Evolutionary conservation across 2,797 vertebrate genomes (phyloP).

Genomic region (Pelochelys cantorii): DNA sequence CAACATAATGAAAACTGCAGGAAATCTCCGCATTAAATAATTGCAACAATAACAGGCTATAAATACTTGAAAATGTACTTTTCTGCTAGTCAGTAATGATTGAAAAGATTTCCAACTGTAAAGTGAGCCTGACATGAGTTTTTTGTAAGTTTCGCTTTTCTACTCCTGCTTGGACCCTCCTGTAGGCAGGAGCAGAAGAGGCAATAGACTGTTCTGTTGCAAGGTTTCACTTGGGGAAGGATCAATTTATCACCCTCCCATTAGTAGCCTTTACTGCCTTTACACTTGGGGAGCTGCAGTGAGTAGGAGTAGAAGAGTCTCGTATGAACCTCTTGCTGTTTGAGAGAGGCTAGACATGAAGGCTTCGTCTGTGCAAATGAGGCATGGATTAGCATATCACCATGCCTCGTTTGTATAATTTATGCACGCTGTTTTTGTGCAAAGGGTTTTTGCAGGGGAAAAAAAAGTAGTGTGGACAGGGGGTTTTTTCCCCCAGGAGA

Average conservation of each 20-base stretch:
- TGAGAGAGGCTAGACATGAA: fast-evolving
- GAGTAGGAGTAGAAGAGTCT: not conserved
- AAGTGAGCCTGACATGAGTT: fast-evolving
- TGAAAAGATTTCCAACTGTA: fast-evolving
- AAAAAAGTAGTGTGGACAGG: too few species aligned
- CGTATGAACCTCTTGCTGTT: not conserved
- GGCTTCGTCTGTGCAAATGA: too few species aligned
- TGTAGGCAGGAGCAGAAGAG: fast-evolving
- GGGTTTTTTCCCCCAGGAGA: too few species aligned
- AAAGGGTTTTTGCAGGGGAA: too few species aligned
- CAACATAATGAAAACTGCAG: not conserved
- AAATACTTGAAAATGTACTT: fast-evolving
- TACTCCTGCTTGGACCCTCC: fast-evolving
- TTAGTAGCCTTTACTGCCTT: not conserved
- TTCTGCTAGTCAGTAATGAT: not conserved
- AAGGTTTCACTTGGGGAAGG: not conserved
- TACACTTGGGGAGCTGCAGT: not conserved
- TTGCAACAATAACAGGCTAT: not conserved
- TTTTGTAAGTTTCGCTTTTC: fast-evolving
- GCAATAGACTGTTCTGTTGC: not conserved
- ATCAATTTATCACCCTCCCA: not conserved
- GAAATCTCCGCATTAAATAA: not conserved
- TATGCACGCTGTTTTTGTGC: too few species aligned
- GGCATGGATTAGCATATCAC: too few species aligned
- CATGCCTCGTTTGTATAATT: too few species aligned